phyloP scores from a whole-genome alignment of 2,797 vertebrate genomes.

The Sebastes miniatus region DNA sequence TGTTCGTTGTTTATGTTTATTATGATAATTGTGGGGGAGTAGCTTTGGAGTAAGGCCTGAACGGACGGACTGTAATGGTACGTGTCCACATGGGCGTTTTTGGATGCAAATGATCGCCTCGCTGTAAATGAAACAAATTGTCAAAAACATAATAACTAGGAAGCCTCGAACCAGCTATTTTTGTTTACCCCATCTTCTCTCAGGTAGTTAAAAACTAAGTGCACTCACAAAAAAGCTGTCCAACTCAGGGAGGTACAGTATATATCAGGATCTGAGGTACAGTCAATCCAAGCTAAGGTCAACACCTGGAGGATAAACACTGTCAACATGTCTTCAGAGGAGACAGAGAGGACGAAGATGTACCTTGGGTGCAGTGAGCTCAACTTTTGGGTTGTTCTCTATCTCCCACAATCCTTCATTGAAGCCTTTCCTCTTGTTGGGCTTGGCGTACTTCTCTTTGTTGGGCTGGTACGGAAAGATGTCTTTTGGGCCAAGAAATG shows the following conservation, averaged over 20 bases:
- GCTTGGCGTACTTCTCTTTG: slow-evolving; percentile 97
- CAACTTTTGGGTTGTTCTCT: slow-evolving; percentile 97
- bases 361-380: slow-evolving; percentile 93
- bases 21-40: too few species aligned
- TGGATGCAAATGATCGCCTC: too few species aligned
- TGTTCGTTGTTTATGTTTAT: too few species aligned
- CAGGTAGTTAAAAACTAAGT: not conserved
- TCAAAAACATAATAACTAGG: not conserved
- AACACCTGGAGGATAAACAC: not conserved
- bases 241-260: not conserved
- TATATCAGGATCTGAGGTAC: not conserved
- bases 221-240: not conserved
- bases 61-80: too few species aligned
- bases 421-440: slow-evolving; percentile 98
- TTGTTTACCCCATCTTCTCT: not conserved
- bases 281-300: not conserved
- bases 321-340: not conserved
- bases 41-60: too few species aligned
- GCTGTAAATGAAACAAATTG: not conserved
- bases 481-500: slow-evolving; percentile 96
- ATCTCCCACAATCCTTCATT: slow-evolving; percentile 99
- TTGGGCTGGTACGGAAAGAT: slow-evolving; percentile 94
- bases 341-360: not conserved
- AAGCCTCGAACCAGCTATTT: not conserved
- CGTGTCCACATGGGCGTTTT: too few species aligned